These are phyloP conservation scores for Cheirogaleus major DNA, from an alignment of 2,797 vertebrate species.

Conservation along the genomic window DNA sequence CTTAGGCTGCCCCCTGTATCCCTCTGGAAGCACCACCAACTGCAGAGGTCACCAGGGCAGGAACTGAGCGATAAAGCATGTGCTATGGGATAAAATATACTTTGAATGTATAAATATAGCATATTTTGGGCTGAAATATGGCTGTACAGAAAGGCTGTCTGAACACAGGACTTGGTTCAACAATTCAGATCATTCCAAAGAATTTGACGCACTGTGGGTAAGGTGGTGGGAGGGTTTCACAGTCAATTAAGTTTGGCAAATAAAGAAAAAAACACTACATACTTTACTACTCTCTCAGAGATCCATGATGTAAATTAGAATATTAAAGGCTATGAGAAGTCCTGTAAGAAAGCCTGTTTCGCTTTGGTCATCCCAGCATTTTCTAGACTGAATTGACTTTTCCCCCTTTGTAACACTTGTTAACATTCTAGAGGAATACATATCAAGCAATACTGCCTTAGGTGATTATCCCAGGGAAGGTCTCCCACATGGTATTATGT, in stretches of 20 bases:
- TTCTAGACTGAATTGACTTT: neutral
- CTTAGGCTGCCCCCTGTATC: neutral
- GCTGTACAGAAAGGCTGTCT: slow-evolving; percentile 18
- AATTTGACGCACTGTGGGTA: neutral
- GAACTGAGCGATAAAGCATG: neutral
- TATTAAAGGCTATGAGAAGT: slow-evolving; percentile 10
- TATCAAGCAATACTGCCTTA: neutral
- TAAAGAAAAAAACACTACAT: neutral
- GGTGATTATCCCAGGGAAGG: neutral
- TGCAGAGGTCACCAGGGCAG: neutral
- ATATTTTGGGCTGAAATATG: neutral
- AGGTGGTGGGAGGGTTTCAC: neutral
- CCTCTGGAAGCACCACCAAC: neutral
- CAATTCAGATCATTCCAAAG: slow-evolving; percentile 14
- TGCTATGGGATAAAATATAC: neutral
- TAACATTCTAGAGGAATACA: slow-evolving; percentile 13
- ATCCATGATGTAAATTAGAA: neutral
- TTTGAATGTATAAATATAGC: slow-evolving; percentile 25
- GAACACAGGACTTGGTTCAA: neutral
- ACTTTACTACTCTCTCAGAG: slow-evolving; percentile 21
- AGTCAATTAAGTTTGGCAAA: neutral
- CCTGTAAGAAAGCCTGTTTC: neutral
- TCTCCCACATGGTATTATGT: neutral
- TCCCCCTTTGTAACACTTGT: neutral
- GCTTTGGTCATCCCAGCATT: neutral